A percentile compares a stretch with the other conserved stretches of the same genome.
Evolutionary conservation across 2,797 vertebrate species (phyloP).

Genomic region (Ceyx erithaca): DNA sequence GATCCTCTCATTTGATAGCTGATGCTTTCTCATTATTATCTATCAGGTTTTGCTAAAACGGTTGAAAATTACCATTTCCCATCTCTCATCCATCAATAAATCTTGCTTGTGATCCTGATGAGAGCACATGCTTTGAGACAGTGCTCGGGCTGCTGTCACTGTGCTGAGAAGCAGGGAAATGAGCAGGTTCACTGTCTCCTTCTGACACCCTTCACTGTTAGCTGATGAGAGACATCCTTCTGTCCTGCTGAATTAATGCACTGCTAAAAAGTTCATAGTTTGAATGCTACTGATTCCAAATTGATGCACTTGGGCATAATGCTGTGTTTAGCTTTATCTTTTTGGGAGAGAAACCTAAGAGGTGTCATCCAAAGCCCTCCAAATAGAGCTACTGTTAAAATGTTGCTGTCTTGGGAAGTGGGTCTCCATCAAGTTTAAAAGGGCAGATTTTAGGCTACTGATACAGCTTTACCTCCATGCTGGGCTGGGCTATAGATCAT

Average conservation of each 20-base stretch:
- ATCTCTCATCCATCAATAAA: background rate
- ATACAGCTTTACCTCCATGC: background rate
- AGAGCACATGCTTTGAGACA: background rate
- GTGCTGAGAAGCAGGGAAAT: background rate
- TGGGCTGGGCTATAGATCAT: background rate
- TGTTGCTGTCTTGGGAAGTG: background rate
- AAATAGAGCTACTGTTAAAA: background rate
- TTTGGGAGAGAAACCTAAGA: conserved; percentile 5
- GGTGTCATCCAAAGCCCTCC: conserved; percentile 20
- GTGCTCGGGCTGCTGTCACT: background rate
- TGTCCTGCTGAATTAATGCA: conserved; percentile 7
- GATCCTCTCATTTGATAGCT: background rate
- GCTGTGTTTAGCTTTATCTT: conserved; percentile 43
- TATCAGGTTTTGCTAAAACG: conserved; percentile 5
- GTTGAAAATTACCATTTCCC: conserved; percentile 21
- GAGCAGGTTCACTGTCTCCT: background rate
- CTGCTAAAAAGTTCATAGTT: background rate
- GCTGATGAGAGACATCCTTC: background rate
- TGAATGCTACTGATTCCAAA: conserved; percentile 42
- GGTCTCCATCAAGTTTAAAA: background rate
- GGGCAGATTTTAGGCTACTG: background rate
- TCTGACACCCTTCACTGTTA: background rate
- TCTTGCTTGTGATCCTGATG: background rate
- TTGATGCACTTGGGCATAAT: background rate
- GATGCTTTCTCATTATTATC: background rate